A percentile compares a stretch with the other conserved stretches of the same genome.
phyloP scores from a whole-genome alignment of 1,140 invertebrate species.

The Drosophila kohkoa region DNA sequence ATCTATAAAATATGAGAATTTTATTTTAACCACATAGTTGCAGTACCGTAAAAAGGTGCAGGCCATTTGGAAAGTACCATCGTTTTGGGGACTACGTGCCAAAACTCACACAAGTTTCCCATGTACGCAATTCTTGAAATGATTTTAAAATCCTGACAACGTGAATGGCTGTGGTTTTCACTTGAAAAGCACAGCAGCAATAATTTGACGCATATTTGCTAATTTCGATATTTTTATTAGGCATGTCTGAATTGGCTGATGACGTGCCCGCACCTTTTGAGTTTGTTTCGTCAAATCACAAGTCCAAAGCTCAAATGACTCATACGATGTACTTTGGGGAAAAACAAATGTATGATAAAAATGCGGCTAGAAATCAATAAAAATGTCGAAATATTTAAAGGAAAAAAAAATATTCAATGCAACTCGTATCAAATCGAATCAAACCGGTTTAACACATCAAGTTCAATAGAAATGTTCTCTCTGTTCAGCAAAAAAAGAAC shows the following conservation, averaged over 20 bases:
- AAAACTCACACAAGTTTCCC: conserved; percentile 48
- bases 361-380: conserved; percentile 66
- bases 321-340: conserved; percentile 24
- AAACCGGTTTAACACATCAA: conserved; percentile 57
- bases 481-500: conserved; percentile 25
- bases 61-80: background rate
- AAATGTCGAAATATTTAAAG: conserved; percentile 70
- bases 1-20: no score
- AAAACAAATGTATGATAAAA: conserved; percentile 52
- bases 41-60: background rate
- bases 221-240: conserved; percentile 61
- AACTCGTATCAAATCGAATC: conserved; percentile 53
- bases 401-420: conserved; percentile 63
- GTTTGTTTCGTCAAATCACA: conserved; percentile 39
- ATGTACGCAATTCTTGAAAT: conserved; percentile 42
- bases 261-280: conserved; percentile 32
- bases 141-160: conserved; percentile 58
- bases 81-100: conserved; percentile 57
- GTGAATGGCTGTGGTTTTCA: conserved; percentile 41
- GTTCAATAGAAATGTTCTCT: conserved; percentile 77
- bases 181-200: conserved; percentile 22
- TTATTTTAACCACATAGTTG: background rate
- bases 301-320: conserved; percentile 64
- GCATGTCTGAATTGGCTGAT: conserved; percentile 46
- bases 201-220: conserved; percentile 49